Evolutionary conservation across 2,113 vertebrate species (phyloP).

Genomic region (Sphyrna mokarran): DNA sequence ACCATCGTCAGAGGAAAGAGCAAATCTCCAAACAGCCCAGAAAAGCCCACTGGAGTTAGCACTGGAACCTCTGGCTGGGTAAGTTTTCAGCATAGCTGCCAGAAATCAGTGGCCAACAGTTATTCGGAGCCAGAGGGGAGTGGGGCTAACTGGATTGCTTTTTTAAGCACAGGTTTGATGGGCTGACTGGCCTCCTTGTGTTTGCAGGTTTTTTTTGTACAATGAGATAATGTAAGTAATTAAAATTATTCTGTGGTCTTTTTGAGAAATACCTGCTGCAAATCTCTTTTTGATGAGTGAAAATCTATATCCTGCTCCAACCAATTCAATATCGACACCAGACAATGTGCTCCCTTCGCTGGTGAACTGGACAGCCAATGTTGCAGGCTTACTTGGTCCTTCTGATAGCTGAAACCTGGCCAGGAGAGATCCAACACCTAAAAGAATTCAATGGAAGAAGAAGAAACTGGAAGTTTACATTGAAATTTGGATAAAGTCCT

Average conservation of each 20-base stretch:
- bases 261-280: constrained; percentile 71
- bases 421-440: constrained; percentile 87
- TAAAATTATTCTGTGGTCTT: not conserved
- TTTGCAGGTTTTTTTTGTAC: not conserved
- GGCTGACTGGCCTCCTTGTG: not conserved
- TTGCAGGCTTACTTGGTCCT: constrained; percentile 84
- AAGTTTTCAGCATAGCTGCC: not conserved
- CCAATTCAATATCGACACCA: constrained; percentile 88
- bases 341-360: constrained; percentile 94
- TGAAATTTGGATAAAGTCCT: not conserved
- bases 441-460: not conserved
- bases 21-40: not conserved
- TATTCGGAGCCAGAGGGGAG: not conserved
- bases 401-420: constrained; percentile 85
- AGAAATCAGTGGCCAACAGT: not conserved
- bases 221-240: not conserved
- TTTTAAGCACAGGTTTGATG: not conserved
- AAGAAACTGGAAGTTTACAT: not conserved
- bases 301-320: constrained; percentile 88
- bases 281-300: constrained; percentile 97
- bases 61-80: not conserved
- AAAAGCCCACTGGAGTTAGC: not conserved
- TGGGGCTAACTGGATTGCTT: not conserved
- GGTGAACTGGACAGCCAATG: constrained; percentile 90
- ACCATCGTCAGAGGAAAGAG: not conserved